Conservation (phyloP, 2,888 invertebrate genomes). For the Cylindroiulus punctatus region DNA sequence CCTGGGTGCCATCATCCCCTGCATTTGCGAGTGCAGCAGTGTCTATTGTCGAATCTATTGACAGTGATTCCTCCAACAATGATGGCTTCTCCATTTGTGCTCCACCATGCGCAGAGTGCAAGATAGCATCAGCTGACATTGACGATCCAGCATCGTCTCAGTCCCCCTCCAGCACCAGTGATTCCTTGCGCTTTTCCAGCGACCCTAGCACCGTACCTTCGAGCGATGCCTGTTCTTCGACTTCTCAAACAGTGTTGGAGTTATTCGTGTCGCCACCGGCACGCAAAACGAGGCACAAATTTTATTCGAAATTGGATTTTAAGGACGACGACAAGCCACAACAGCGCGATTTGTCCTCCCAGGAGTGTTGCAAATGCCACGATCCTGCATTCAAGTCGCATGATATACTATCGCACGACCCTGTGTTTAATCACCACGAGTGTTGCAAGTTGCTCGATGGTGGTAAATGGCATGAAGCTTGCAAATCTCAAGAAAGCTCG, state of each 20-base stretch:
- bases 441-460: not conserved
- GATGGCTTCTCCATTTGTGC: not conserved
- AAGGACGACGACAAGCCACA: slow-evolving; percentile 52
- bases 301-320: slow-evolving; percentile 46
- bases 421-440: not conserved
- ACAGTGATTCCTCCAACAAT: slow-evolving; percentile 10
- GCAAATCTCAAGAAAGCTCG: slow-evolving; percentile 10
- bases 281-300: slow-evolving; percentile 45
- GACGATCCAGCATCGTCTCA: not conserved
- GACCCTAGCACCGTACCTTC: not conserved
- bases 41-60: not conserved
- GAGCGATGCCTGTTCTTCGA: not conserved
- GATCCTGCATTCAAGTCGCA: not conserved
- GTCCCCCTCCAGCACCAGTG: not conserved
- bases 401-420: not conserved
- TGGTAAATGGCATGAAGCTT: not conserved
- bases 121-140: not conserved
- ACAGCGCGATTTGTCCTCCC: not conserved
- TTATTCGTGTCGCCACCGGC: slow-evolving; percentile 51
- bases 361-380: not conserved
- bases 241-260: slow-evolving; percentile 48
- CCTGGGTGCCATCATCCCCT: not conserved
- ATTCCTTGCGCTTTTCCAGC: not conserved
- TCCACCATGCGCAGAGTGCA: not conserved
- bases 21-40: not conserved